phyloP scores from a whole-genome alignment of 2,797 vertebrate species.

The Lophius americanus region DNA sequence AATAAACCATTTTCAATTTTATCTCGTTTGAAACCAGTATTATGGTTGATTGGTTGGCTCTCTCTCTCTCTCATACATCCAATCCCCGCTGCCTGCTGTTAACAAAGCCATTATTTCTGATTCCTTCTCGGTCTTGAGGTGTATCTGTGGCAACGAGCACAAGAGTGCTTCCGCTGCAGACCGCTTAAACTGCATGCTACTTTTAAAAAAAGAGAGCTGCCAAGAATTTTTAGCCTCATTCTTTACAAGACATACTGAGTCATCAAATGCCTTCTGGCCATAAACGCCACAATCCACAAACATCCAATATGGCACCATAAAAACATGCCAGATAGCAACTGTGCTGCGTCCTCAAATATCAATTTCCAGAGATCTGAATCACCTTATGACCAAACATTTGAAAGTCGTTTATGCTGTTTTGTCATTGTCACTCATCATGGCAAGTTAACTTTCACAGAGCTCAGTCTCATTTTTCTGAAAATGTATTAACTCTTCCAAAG shows the following conservation, averaged over 20 bases:
- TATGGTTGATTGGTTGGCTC: not conserved
- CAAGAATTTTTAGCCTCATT: constrained; percentile 31
- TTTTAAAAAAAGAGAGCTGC: constrained; percentile 15
- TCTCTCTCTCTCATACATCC: constrained; percentile 5
- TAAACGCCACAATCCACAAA: constrained; percentile 1
- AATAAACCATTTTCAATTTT: not conserved
- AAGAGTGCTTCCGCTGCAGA: not conserved
- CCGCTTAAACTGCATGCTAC: constrained; percentile 12
- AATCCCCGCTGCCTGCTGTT: constrained; percentile 22
- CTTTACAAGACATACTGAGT: constrained; percentile 35
- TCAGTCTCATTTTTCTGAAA: not conserved
- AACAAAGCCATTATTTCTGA: constrained; percentile 25
- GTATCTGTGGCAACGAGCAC: constrained; percentile 39
- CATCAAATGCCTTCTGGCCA: constrained; percentile 4
- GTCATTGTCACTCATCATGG: not conserved
- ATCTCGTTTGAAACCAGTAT: not conserved
- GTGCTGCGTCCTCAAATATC: not conserved
- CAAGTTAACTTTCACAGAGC: not conserved
- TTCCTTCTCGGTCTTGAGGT: constrained; percentile 18
- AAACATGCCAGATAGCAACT: not conserved
- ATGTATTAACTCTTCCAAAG: not conserved
- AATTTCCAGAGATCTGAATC: not conserved
- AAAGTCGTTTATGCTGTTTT: not conserved
- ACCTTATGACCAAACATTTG: not conserved
- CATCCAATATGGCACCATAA: constrained; percentile 16